Conservation (phyloP, 2,888 invertebrate genomes). For the Acholoe squamosa region DNA sequence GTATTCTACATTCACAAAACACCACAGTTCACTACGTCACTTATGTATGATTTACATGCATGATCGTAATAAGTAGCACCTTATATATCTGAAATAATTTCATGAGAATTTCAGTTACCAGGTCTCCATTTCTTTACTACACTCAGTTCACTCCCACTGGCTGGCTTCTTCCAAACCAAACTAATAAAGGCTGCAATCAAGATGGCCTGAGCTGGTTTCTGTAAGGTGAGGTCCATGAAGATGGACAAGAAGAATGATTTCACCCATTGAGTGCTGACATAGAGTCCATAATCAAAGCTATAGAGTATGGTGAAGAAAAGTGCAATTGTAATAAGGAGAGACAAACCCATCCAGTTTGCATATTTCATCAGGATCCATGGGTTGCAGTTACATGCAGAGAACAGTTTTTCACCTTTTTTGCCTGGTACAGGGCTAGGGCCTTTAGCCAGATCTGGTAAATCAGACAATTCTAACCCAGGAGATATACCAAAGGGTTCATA, state of each 20-base stretch:
- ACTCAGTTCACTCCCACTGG: background rate
- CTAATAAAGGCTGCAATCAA: slow-evolving; percentile 59
- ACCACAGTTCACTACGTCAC: too few relatives aligned
- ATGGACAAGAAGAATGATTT: slow-evolving; percentile 75
- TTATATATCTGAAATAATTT: too few relatives aligned
- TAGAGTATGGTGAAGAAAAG: slow-evolving; percentile 75
- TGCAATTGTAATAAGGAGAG: slow-evolving; percentile 71
- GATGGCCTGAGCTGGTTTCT: slow-evolving; percentile 78
- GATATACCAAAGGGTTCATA: background rate
- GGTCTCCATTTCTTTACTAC: background rate
- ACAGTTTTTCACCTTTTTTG: background rate
- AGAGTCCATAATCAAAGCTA: slow-evolving; percentile 77
- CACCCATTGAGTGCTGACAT: slow-evolving; percentile 78
- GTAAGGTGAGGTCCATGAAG: slow-evolving; percentile 76
- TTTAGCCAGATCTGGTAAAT: too few relatives aligned
- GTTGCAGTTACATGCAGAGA: background rate
- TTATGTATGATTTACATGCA: too few relatives aligned
- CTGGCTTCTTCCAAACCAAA: slow-evolving; percentile 55
- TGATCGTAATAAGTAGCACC: too few relatives aligned
- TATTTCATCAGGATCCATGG: background rate
- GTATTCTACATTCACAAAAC: too few relatives aligned
- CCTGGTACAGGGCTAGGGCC: too few relatives aligned
- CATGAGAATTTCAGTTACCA: background rate
- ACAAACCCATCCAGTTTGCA: background rate
- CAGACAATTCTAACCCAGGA: too few relatives aligned